Base-by-base conservation (phyloP, 2,888 invertebrate genomes). In the Nephrotoma appendiculata region DNA sequence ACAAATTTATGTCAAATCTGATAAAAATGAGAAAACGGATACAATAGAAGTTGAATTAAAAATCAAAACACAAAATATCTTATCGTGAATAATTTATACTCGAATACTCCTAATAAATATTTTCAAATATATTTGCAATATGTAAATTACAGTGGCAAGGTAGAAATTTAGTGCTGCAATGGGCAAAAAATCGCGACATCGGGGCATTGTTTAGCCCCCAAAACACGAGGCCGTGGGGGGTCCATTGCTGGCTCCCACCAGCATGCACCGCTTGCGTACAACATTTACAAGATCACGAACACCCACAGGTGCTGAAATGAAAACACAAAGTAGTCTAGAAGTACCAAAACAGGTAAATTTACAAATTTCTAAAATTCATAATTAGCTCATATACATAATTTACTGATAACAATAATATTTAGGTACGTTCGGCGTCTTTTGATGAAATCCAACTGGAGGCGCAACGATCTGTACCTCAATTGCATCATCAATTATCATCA, bases 281-380 rank as follows among this genome's bases (percentile, higher is more conserved):
- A 96, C 96, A 88, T 96, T 97, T 93, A 96, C 95, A 92, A 94
- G 97, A 91, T 96, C 96, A 91, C 95, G 95, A 90, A 97, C 97
- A 89, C 97, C 97, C 88, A 97, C 96, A 88, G 96, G 96, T 89
- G 95, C 96, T 90, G 97, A 97, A 92, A 97, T 97, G 96, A 97
- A 97, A 93, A 96, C 96, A 89, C 97, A 97, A 91, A 96, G 96
- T 92, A 97, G 96, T 92, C 94, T 97, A 89, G 97, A 97, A 91
- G 96, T 97, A 89, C 97, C 97, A 89, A 96, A 96, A 91, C 96
- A 96, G 93, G 94, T 94, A 86, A 45, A n/a, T 85, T 45, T 85
- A n/a, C 5, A 84, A 84, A 84, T 15, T 12, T 41, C 6, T 84
- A 42, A 42, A 48, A 41, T n/a, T 41, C n/a, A 31, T 84, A 12